These are phyloP conservation scores for Saguinus imperator DNA, from an alignment of 2,113 vertebrate genomes.

Conservation along the genomic window DNA sequence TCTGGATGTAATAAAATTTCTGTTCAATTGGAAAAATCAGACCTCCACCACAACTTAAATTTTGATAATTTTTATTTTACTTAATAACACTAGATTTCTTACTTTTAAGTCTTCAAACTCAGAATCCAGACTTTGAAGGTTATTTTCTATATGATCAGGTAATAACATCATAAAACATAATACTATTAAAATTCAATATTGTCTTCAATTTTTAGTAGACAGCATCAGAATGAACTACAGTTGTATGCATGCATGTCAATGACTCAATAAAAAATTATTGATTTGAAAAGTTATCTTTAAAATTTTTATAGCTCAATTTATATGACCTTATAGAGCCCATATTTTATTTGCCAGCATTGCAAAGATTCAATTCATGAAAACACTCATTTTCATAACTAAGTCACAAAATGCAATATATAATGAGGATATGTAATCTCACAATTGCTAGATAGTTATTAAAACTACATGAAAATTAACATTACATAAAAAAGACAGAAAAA, in stretches of 20 bases:
- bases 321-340: neutral
- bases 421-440: neutral
- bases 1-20: neutral
- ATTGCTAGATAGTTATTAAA: neutral
- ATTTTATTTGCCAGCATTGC: neutral
- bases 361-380: neutral
- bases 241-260: neutral
- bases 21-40: neutral
- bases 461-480: neutral
- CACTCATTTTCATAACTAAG: neutral
- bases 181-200: neutral
- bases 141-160: neutral
- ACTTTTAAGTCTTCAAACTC: neutral
- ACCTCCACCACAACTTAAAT: neutral
- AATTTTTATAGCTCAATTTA: neutral
- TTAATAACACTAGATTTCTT: neutral
- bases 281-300: neutral
- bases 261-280: neutral
- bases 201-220: neutral
- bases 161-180: neutral
- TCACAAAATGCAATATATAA: neutral
- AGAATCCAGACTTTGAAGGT: neutral
- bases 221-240: neutral
- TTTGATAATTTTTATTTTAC: neutral
- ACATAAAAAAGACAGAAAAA: neutral